Percentiles rank a stretch among this genome's conserved stretches.
phyloP scores from a whole-genome alignment of 2,797 vertebrate genomes.

The Cebuella pygmaea region DNA sequence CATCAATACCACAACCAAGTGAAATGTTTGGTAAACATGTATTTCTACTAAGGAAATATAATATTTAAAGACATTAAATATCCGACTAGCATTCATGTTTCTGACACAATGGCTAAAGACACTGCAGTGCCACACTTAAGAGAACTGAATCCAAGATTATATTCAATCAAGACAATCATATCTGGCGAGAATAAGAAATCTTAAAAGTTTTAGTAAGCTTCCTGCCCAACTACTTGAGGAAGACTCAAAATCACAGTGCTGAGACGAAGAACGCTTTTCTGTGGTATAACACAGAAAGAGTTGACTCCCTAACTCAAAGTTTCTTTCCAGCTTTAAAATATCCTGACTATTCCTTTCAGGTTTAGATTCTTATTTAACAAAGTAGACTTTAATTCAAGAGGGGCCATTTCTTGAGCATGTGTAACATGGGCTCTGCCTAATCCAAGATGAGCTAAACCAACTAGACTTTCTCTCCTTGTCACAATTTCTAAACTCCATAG shows the following conservation, averaged over 20 bases:
- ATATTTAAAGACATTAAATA: not conserved
- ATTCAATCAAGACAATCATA: not conserved
- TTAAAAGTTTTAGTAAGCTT: not conserved
- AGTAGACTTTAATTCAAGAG: not conserved
- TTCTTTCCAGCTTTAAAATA: not conserved
- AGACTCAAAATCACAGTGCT: not conserved
- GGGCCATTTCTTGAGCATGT: not conserved
- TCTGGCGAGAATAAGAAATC: not conserved
- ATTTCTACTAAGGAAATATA: not conserved
- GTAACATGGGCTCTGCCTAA: not conserved
- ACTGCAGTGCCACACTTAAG: not conserved
- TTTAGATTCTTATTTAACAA: not conserved
- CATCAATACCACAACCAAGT: not conserved
- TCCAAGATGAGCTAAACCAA: not conserved
- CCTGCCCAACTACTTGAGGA: not conserved
- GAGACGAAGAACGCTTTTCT: not conserved
- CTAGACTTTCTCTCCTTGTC: not conserved
- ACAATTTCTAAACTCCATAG: not conserved
- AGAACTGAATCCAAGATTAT: not conserved
- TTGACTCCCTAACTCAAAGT: not conserved
- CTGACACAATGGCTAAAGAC: not conserved
- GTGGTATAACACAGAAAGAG: not conserved
- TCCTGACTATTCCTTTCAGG: not conserved
- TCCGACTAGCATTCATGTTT: not conserved
- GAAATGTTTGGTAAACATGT: not conserved